Base-by-base conservation (phyloP, 2,113 vertebrate species). In the Syngnathus scovelli region DNA sequence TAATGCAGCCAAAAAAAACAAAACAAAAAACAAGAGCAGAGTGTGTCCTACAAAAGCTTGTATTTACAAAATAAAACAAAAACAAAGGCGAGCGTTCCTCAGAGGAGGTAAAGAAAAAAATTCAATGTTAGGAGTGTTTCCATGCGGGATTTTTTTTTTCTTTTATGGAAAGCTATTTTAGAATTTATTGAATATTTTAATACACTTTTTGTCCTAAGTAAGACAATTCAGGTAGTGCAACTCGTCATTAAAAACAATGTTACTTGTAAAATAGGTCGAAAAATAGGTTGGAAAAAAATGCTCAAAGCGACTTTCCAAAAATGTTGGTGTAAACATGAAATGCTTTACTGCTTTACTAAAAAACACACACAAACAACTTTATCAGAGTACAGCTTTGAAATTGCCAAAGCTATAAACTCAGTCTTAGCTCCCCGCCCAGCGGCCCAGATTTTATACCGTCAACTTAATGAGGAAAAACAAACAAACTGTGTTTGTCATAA, bases 381-480 rank as follows among this genome's bases (percentile, higher is more conserved):
- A 74, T 70, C 72, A 73, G 75, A 80, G 56, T n/a, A 59, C 68
- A 70, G 61, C 75, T 77, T 23, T 73, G 37, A 69, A 78, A 71
- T 67, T 39, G 71, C 70, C 27, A 60, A 41, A 56, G 41, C 66
- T 66, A 64, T 78, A 59, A 78, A 62, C 64, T 21, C 61, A 78
- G 68, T 66, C 67, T 80, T 65, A 64, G 59, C 66, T 82, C 72
- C 83, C 66, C 60, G 81, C 78, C 83, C 78, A 78, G 10, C 64
- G 58, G 81, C 77, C 83, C 78, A 80, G 12, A 2, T 62, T 44
- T 62, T 62, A 74, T 77, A 72, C 70, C 41, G 71, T 77, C 63
- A 68, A 38, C 19, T 72, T 61, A 54, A 23, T 55, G 68, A 67
- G 37, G 33, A 38, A 38, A 67, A 67, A 33, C 27, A 33, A 33